Evolutionary conservation across 64 coral and sea anemone genomes (phyloP), one percentile per base, ranked within the genome.

Genomic region (Hydrozoanthus tunicans): DNA sequence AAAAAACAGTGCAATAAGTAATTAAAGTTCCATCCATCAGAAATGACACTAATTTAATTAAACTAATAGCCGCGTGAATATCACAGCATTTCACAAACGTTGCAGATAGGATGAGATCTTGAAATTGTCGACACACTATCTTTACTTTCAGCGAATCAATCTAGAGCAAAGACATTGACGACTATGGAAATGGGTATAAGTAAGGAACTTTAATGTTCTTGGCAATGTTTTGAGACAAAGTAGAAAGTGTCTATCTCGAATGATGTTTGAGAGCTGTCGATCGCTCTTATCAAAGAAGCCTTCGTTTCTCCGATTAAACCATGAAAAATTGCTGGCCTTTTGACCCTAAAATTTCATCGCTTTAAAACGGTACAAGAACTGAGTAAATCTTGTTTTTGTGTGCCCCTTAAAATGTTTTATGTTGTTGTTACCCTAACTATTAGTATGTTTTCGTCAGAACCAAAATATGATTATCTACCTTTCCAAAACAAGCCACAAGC

Each of bases 1-100:
- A 73, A 73, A 83, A 88, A 20, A 23, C 84, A 58, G 56, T 73
- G 6, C 69, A 56, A 88, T 72, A 56, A 55, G 15, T 88, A 88
- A 88, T 88, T 88, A 88, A 88, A 88, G 70, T 88, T 58, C 84
- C 84, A 88, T 88, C 69, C 68, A 88, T 88, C 84, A 88, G 15
- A 88, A 73, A 56, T 88, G 84, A 88, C 84, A 75, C 84, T 88
- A 88, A 88, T 88, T 88, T 88, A 88, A 88, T 88, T 88, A 88
- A 61, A 13, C 5, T 58, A 74, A 62, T 88, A 72, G 56, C 24
- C 84, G 68, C 84, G 32, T 88, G 56, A 73, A 61, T 59, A 88
- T 69, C 68, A 25, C 25, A 4, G 14, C 55, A 73, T 75, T 69
- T 70, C 17, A 13, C 53, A 88, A 6, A 88, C 23, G 54, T 75